Evolutionary conservation across 1,140 invertebrate genomes (phyloP), one percentile per base, ranked within the genome.

Genomic region (Oryzaephilus surinamensis): DNA sequence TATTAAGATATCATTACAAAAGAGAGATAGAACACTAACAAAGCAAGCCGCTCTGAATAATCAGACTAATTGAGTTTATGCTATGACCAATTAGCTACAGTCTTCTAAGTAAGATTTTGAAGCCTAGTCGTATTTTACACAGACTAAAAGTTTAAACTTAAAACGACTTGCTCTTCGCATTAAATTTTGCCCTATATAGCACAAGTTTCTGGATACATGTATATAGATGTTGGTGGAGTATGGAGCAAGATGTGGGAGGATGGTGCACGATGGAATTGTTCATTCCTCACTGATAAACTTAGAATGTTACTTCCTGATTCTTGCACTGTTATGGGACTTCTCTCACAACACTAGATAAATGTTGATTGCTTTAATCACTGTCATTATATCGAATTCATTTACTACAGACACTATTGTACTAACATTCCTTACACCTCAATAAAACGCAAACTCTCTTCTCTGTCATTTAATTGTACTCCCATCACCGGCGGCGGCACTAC

Each of bases 71-170:
- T 41, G 40, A 34, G 40, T 46, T 46, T 39, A 46, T 46, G 39
- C 45, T 45, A 37, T 45, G 43, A 45, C 43, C 43, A 45, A 45
- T 45, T 45, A 45, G 38, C 19, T 46, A 43, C 41, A 46, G 21
- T 34, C 39, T 46, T 35, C n/a, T n/a, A n/a, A n/a, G 31, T 38
- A 46, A 35, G 45, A 40, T 46, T 38, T 43, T 42, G 39, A 42
- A 46, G 45, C 45, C 32, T 15, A 27, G 28, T 40, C 39, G 35
- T 46, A 46, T 46, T 46, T 46, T 24, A 46, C 40, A 21, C 21
- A 24, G 40, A 43, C 45, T 42, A 34, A 34, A 46, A 46, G 39
- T 46, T 46, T 46, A 46, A 46, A 46, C 38, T 42, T 32, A 42
- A 41, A 46, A 42, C 36, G 45, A 46, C 45, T 37, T 32, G n/a